Evolutionary conservation across 2,113 vertebrate genomes (phyloP), one percentile per base, ranked within the genome.

Genomic region (Ctenomys sociabilis): DNA sequence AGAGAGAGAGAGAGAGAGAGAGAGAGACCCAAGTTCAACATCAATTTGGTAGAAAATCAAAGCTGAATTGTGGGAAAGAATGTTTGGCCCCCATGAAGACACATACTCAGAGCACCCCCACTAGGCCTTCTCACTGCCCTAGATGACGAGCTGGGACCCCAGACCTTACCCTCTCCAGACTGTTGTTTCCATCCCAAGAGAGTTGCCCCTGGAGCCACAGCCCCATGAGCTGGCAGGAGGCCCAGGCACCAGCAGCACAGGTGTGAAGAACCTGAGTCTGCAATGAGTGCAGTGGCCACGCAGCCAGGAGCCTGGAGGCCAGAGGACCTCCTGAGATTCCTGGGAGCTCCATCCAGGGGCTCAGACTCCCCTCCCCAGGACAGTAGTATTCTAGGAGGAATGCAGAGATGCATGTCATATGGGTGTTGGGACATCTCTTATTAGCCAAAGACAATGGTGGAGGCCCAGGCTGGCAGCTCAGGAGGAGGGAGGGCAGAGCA

Each of bases 211-310:
- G 0, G 11, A 77, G 73, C 40, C 12, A 2, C 13, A 17, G 13
- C 26, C 73, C 40, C 5, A 1, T 77, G 73, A 30, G 13, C 40
- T 45, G 73, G 40, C 12, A 73, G 72, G 24, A 45, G 11, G 40
- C 73, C 73, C 73, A 45, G 24, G 73, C 40, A 77, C 4, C 24
- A 14, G 14, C 37, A 43, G 11, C 24, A 77, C 40, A 77, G 12
- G 73, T 77, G 24, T 21, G 28, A 45, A 77, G 73, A 11, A 11
- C 70, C 40, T 45, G 9, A 22, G 9, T 26, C 22, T 43, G 12
- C 26, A 30, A 26, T 5, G 24, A 14, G 11, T 24, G 2, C 40
- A 6, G 24, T 43, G 0, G 1, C 35, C 10, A 14, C 21, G 8
- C 1, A 45, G 54, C 22, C 5, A 10, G 19, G 9, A 40, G 63